These are phyloP conservation scores for Epizoanthus rinbou DNA, from an alignment of 92 coral and sea anemone genomes.

Conservation along the genomic window DNA sequence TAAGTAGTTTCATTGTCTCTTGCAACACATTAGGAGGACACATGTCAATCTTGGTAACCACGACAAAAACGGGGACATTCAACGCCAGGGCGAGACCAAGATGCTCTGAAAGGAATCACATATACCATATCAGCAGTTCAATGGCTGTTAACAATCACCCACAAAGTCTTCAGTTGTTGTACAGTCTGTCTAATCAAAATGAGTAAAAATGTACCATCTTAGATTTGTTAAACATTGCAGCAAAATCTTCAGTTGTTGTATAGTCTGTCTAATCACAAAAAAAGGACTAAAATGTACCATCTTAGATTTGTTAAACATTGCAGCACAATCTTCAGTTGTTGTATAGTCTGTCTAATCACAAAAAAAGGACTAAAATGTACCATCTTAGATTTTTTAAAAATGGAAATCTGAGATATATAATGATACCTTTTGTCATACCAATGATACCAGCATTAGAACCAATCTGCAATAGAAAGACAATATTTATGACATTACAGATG, in stretches of 20 bases:
- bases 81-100: conserved; percentile 95
- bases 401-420: no score
- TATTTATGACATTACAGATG: background rate
- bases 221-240: background rate
- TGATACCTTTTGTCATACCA: conserved; percentile 98
- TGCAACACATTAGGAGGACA: conserved; percentile 98
- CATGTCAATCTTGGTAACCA: conserved; percentile 98
- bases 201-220: background rate
- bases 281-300: background rate
- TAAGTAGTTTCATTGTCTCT: conserved; percentile 91
- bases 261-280: background rate
- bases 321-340: background rate
- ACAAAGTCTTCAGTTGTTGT: background rate
- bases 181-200: background rate
- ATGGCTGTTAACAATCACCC: background rate
- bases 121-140: background rate
- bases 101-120: conserved; percentile 64
- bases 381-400: background rate
- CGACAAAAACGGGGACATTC: conserved; percentile 98
- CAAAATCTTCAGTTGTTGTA: background rate
- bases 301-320: background rate
- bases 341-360: background rate
- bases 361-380: background rate
- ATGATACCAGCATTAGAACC: conserved; percentile 99
- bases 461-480: conserved; percentile 55